phyloP scores from a whole-genome alignment of 92 coral and sea anemone species.

The Epizoanthus rinbou region DNA sequence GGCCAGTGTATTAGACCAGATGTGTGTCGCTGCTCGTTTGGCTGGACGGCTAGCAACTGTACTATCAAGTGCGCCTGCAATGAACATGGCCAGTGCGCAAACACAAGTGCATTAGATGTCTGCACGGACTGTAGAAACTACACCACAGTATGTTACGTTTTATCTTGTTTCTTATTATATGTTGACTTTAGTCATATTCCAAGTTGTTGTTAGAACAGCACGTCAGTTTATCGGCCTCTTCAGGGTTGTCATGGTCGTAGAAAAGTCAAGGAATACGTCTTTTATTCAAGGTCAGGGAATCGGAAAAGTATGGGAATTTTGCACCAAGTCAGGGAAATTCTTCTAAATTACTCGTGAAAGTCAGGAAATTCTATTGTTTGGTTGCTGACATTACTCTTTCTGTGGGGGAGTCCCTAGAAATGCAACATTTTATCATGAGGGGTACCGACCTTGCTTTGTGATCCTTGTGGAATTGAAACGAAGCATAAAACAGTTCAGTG shows the following conservation, averaged over 20 bases:
- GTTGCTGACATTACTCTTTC: background rate
- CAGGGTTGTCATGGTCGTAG: background rate
- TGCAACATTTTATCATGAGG: too few relatives aligned
- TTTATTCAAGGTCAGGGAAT: background rate
- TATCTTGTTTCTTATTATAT: background rate
- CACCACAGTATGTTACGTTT: slow-evolving; percentile 72
- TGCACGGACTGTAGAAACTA: slow-evolving; percentile 78
- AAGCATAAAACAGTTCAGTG: too few relatives aligned
- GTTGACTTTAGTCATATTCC: background rate
- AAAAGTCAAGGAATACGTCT: background rate
- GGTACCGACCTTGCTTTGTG: too few relatives aligned
- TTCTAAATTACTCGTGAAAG: too few relatives aligned
- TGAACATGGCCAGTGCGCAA: slow-evolving; percentile 87
- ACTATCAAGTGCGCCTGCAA: slow-evolving; percentile 76
- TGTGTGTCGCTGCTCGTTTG: slow-evolving; percentile 81
- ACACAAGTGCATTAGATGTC: slow-evolving; percentile 61
- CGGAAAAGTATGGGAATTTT: too few relatives aligned
- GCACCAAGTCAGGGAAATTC: too few relatives aligned
- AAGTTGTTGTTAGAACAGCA: background rate
- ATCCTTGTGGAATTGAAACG: too few relatives aligned
- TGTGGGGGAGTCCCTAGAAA: too few relatives aligned
- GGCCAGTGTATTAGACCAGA: slow-evolving; percentile 89
- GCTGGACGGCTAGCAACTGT: slow-evolving; percentile 88
- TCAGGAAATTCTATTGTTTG: background rate
- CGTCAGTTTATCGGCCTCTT: background rate